Evolutionary conservation across 2,113 vertebrate species (phyloP), one percentile per base, ranked within the genome.

Genomic region (Mirounga angustirostris): DNA sequence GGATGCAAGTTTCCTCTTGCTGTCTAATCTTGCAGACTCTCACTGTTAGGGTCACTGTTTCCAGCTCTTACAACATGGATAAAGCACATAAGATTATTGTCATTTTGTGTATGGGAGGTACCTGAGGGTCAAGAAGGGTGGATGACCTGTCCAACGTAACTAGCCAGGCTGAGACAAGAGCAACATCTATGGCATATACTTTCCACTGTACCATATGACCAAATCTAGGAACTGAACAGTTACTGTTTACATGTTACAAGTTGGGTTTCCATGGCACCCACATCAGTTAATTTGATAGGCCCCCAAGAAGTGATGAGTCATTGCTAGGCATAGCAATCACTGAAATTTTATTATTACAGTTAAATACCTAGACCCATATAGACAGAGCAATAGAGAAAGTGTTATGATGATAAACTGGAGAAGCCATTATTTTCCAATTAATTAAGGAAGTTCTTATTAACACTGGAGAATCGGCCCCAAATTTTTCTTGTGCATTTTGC

Each of bases 11-110:
- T 59, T 87, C 13, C 36, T 22, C 36, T 4, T 74, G 6, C 2
- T 71, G 2, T 71, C 69, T 65, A 12, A 50, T n/a, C 19, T 7
- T 12, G 30, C 80, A 24, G 30, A 19, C 26, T 33, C 40, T 69
- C 28, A 21, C 0, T 4, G 18, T 61, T 82, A 15, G 5, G 1
- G 2, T 40, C 13, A 16, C 21, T n/a, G 6, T 2, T 71, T 16
- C 2, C 50, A 63, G 76, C 1, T 54, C 50, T 78, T 16, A 65
- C 43, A 36, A 50, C 0, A 33, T 8, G 10, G 54, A 73, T 5
- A 54, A 2, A 26, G 1, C 15, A 36, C 3, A 10, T 13, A 16
- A 2, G n/a, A n/a, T 73, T 5, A 56, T 28, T 12, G 12, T 36
- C 13, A 21, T 30, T 54, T 71, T 59, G 52, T n/a, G 87, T 33